Base-by-base conservation (phyloP, 2,113 vertebrate genomes). In the Salvelinus sp. region DNA sequence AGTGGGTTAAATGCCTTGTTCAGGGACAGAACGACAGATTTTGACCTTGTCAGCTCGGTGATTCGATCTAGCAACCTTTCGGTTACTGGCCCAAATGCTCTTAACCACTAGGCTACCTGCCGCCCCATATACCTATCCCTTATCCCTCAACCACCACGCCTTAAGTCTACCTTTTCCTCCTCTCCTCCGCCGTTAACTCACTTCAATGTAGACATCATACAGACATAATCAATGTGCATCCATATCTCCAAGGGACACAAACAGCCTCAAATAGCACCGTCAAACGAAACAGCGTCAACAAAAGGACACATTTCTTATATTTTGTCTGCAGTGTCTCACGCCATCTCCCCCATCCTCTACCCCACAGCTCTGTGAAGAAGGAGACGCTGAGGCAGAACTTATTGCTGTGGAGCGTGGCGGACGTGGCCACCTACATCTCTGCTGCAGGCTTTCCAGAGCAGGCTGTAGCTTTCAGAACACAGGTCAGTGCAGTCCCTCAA, bases 381-480 rank as follows among this genome's bases (percentile, higher is more conserved):
- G 94, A 94, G 84, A 94, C 93, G 73, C 90, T 93, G 2, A 82
- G 91, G 33, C 90, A 89, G 54, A 95, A 97, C 84, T 89, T 95
- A 0, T 90, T 95, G 85, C 94, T 94, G 82, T 97, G 96, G 96
- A 95, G 91, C 0, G 95, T 96, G 80, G 92, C 93, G 73, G 96
- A 97, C 2, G 96, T 97, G 73, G 95, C 93, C 57, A 94, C 93
- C 74, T 97, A 97, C 89, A 95, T 97, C 86, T 95, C 94, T 0
- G 91, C 94, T 62, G 96, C 94, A 0, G 96, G 96, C 27, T 97
- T 97, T 76, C 94, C 95, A 0, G 96, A 97, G 83, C 95, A 97
- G 86, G 96, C 96, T 0, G 76, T 92, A 13, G 96, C 96, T 23
- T 97, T 97, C 83, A 91, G 94, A 80, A 92, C 94, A 23, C 96